Base-by-base conservation (phyloP, 2,113 vertebrate species). In the Mus spicilegus region DNA sequence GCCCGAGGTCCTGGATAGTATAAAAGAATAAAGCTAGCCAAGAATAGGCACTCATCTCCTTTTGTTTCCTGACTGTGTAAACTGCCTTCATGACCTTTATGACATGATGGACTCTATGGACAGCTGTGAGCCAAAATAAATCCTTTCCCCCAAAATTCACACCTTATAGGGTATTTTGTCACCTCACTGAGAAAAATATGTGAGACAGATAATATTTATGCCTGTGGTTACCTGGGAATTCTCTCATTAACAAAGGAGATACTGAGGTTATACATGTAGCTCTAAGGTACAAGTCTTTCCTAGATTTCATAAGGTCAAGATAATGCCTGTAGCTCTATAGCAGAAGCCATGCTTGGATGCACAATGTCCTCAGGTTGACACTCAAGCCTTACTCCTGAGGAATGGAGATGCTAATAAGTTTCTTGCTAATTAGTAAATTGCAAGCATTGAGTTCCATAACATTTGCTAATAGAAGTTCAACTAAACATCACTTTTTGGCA, bases 211-310 rank as follows among this genome's bases (percentile, higher is more conserved):
- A 93, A n/a, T 42, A 93, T 90, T 90, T 96, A 97, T 92, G 89
- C 80, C 96, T 95, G 91, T 91, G 97, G 95, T 96, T 97, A 93
- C 89, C 81, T 93, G 84, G 92, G 61, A 95, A 96, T 28, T 92
- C 94, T 86, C 61, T 84, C 12, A 24, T 11, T 20, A 42, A 28
- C 49, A 95, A 90, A 91, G 36, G 46, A 22, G 2, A 36, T 6
- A 20, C 19, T 26, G 26, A 26, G 33, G 7, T 5, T 30, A 19
- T 36, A 39, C 22, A 28, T 63, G 3, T 19, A 69, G 5, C 20
- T 88, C 14, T 19, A 39, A 3, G 51, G 11, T 49, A 22, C 10
- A 58, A 19, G 1, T 0, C 12, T 39, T 76, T 7, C 12, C 13
- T 76, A 76, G 24, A 42, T 28, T 76, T 26, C 5, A 46, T 12